Conservation (phyloP, 2,888 invertebrate species). For the Crossocerus cetratus region DNA sequence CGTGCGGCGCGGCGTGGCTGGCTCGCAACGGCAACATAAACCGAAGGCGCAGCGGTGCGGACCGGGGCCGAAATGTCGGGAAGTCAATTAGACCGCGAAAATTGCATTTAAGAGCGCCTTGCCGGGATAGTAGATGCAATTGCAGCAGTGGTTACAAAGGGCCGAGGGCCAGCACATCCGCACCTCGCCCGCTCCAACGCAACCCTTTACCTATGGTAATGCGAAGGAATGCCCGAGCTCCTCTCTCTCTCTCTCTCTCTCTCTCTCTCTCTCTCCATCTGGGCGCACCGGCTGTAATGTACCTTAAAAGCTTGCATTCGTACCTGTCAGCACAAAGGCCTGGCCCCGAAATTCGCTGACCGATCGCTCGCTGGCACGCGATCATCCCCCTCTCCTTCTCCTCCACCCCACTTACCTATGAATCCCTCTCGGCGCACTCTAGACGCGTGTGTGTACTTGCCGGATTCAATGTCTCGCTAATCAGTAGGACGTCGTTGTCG, state of each 20-base stretch:
- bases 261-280: too few relatives aligned
- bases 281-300: background rate
- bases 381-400: background rate
- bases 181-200: constrained; percentile 18
- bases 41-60: constrained; percentile 23
- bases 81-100: constrained; percentile 55
- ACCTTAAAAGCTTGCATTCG: constrained; percentile 14
- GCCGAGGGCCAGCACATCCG: constrained; percentile 28
- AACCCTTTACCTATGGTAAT: constrained; percentile 39
- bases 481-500: background rate
- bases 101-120: constrained; percentile 56
- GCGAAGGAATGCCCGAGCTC: constrained; percentile 25
- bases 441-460: background rate
- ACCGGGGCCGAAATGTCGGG: constrained; percentile 34
- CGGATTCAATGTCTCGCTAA: background rate
- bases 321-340: constrained; percentile 19
- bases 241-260: too few relatives aligned
- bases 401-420: background rate
- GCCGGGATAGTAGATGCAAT: constrained; percentile 59
- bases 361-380: background rate
- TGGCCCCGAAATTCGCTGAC: background rate
- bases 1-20: constrained; percentile 5
- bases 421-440: background rate
- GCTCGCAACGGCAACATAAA: constrained; percentile 22
- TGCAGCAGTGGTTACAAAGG: constrained; percentile 59